Evolutionary conservation across 64 coral and sea anemone species (phyloP).

Genomic region (Anthopleura sola): DNA sequence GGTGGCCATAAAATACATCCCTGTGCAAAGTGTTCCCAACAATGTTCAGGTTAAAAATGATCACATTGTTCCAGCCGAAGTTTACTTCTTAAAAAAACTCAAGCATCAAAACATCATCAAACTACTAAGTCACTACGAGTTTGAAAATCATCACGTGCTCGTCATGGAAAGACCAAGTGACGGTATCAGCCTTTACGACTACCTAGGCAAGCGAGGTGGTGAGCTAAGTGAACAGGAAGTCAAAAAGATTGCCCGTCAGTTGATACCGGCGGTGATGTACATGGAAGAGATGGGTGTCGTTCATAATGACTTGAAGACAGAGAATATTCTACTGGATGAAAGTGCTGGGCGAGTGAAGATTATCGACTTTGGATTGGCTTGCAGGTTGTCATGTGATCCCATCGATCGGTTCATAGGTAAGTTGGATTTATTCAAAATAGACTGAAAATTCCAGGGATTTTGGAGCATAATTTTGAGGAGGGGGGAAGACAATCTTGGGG

Average conservation of each 20-base stretch:
- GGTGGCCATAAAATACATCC: slow-evolving; percentile 17
- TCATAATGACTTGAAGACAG: slow-evolving; percentile 23
- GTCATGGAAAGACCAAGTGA: slow-evolving; percentile 14
- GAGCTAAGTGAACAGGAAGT: not conserved
- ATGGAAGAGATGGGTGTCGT: not conserved
- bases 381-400: not conserved
- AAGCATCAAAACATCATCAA: slow-evolving; percentile 31
- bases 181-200: not conserved
- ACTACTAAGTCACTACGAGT: not conserved
- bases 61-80: not conserved
- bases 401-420: slow-evolving; percentile 3
- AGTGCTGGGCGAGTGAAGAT: not conserved
- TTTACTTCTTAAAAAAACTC: slow-evolving; percentile 20
- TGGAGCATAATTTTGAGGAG: no score
- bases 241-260: not conserved
- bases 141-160: not conserved
- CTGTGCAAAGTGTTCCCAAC: not conserved
- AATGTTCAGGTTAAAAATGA: not conserved
- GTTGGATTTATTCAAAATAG: no score
- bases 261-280: not conserved
- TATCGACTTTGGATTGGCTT: slow-evolving; percentile 8
- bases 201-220: not conserved
- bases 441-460: no score
- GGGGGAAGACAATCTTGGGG: no score
- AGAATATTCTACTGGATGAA: slow-evolving; percentile 3